Evolutionary conservation across 1,140 invertebrate species (phyloP), one percentile per base, ranked within the genome.

Genomic region (Meloidogyne floridensis): DNA sequence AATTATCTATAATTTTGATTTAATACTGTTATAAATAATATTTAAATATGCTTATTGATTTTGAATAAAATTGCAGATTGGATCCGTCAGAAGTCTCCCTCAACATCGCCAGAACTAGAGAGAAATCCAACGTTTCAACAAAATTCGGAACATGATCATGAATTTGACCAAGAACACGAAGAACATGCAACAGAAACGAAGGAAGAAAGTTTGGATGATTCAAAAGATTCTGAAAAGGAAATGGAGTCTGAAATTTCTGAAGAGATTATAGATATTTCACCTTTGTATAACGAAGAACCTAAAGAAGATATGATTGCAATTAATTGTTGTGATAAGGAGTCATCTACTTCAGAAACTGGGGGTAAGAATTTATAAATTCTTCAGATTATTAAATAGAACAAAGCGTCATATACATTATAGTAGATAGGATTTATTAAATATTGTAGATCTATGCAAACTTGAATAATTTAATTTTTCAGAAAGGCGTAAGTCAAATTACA

Each of bases 401-500:
- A 32, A 32, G 32, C 32, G 32, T 32, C 32, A 32, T 32, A 32
- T 32, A 32, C 32, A 32, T 32, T 32, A 32, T 32, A 32, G 32
- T 32, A 32, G 32, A 32, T 32, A 32, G 32, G 32, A 32, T 32
- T 32, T 32, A 32, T 32, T 32, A 32, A 32, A 32, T 32, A 32
- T 32, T 32, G 32, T 32, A 32, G 32, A 32, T 32, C 32, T 32
- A 32, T 32, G 32, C 32, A 32, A 32, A 32, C 32, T 32, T 32
- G 32, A 32, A 32, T 32, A 54, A 11, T 10, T 56, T 43, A 72
- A 65, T 71, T 11, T 78, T 47, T 65, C 43, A 32, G 53, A 80
- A 69, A 72, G 80, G 43, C 15, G 72, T 42, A 59, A 74, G 32
- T 56, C 72, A 54, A 80, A 80, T 74, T 89, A 89, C 82, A 87